phyloP scores from a whole-genome alignment of 2,888 invertebrate species.

The Tridacna crocea region DNA sequence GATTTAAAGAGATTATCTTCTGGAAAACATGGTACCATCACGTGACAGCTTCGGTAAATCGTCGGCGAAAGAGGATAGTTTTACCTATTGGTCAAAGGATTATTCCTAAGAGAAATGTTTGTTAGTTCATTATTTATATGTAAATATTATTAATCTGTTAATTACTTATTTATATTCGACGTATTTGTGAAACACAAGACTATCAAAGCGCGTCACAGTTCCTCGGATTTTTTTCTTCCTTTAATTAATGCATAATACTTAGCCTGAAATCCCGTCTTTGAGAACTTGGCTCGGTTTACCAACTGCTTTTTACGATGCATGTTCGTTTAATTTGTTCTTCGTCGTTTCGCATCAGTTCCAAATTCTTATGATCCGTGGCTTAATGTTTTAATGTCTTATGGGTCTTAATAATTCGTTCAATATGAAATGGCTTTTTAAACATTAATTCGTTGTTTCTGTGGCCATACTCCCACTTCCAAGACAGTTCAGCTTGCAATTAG shows the following conservation, averaged over 20 bases:
- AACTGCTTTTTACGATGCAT: conserved; percentile 26
- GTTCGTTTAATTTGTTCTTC: conserved; percentile 26
- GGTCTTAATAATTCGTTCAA: neutral
- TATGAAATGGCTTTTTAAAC: neutral
- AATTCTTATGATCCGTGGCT: conserved; percentile 16
- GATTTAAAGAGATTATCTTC: too few species aligned
- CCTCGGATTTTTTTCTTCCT: conserved; percentile 13
- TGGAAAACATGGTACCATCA: too few species aligned
- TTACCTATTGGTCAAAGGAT: too few species aligned
- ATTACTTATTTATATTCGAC: conserved; percentile 24
- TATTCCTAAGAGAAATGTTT: neutral
- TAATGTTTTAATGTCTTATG: conserved; percentile 6
- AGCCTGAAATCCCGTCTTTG: conserved; percentile 15
- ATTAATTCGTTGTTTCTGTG: too few species aligned
- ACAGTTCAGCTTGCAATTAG: neutral
- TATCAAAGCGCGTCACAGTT: conserved; percentile 7
- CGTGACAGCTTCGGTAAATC: too few species aligned
- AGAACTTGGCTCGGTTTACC: conserved; percentile 14
- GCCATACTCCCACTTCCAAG: neutral
- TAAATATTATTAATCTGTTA: conserved; percentile 50
- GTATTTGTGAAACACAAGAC: conserved; percentile 12
- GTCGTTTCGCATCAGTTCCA: conserved; percentile 8
- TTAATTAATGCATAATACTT: conserved; percentile 25
- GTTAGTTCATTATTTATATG: conserved; percentile 48
- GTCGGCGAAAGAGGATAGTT: too few species aligned